phyloP scores from a whole-genome alignment of 1,140 invertebrate genomes.

The Leptopilina clavipes region DNA sequence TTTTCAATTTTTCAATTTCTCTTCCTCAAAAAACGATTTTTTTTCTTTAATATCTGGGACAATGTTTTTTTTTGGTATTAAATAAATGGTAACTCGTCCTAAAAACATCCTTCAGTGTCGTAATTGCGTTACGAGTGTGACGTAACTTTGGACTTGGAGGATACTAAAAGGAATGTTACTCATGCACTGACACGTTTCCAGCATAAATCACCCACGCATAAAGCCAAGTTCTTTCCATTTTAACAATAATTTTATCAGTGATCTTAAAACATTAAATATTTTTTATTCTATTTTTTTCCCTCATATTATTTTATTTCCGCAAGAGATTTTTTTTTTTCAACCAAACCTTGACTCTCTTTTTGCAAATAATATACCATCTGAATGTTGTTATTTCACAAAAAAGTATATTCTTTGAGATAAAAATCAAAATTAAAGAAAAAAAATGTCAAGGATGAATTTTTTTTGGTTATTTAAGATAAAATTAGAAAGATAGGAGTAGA shows the following conservation, averaged over 20 bases:
- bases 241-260: slow-evolving; percentile 4
- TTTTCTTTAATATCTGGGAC: not conserved
- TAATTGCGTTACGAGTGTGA: slow-evolving; percentile 28
- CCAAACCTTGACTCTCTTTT: too few species aligned
- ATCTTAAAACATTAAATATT: not conserved
- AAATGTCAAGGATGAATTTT: too few species aligned
- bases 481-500: too few species aligned
- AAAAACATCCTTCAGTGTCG: slow-evolving; percentile 29
- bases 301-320: not conserved
- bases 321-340: too few species aligned
- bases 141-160: slow-evolving; percentile 30
- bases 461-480: too few species aligned
- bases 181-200: slow-evolving; percentile 27
- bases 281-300: not conserved
- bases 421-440: too few species aligned
- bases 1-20: too few species aligned
- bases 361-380: too few species aligned
- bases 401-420: too few species aligned
- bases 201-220: slow-evolving; percentile 26
- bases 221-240: not conserved
- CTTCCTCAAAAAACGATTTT: too few species aligned
- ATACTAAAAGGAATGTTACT: slow-evolving; percentile 33
- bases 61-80: not conserved
- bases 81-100: slow-evolving; percentile 10
- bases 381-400: too few species aligned